Conservation (phyloP, 2,888 invertebrate genomes). For the Disparrhopalites patrizii region DNA sequence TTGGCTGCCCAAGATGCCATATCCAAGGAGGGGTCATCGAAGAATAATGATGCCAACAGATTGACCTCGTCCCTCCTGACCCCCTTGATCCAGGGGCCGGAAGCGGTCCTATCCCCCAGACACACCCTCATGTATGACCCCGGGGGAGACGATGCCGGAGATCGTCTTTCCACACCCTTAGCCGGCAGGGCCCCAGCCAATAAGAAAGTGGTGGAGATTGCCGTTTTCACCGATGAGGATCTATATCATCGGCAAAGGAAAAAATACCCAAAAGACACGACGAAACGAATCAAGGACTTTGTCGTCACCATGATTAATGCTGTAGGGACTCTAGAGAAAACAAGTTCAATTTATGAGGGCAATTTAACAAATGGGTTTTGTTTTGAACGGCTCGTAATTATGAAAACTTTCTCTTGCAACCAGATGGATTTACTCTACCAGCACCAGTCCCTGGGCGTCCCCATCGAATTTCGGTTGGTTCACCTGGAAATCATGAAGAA, state of each 20-base stretch:
- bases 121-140: background rate
- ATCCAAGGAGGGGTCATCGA: background rate
- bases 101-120: background rate
- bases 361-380: too few relatives aligned
- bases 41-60: background rate
- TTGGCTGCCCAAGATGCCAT: constrained; percentile 15
- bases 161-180: background rate
- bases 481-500: constrained; percentile 50
- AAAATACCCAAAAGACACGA: constrained; percentile 39
- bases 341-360: background rate
- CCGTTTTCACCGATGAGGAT: constrained; percentile 49
- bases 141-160: constrained; percentile 11
- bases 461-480: constrained; percentile 49
- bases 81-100: background rate
- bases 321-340: constrained; percentile 37
- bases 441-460: constrained; percentile 49
- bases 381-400: too few relatives aligned
- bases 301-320: constrained; percentile 48
- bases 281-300: constrained; percentile 42
- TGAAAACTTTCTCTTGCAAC: background rate
- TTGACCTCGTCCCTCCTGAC: background rate
- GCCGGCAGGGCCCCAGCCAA: background rate
- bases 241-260: constrained; percentile 45
- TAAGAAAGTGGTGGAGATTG: constrained; percentile 49
- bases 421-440: constrained; percentile 51